Evolutionary conservation across 2,888 invertebrate genomes (phyloP).

Genomic region (Lochmaea capreae): DNA sequence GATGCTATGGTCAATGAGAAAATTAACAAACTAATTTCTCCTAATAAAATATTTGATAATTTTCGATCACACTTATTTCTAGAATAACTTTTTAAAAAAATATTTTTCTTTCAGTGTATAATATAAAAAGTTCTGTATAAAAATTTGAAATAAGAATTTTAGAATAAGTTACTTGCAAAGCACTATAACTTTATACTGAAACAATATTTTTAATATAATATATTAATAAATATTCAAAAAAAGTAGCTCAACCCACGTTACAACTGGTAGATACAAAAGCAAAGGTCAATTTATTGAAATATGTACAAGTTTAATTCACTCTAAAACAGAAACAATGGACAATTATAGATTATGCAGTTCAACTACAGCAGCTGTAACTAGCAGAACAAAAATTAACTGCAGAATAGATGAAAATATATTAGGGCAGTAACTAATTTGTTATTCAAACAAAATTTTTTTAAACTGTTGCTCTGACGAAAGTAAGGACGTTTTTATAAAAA

Average conservation of each 20-base stretch:
- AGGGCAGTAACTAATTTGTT: no score
- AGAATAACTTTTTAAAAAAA: conserved; percentile 24
- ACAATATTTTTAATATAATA: not conserved
- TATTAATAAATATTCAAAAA: no score
- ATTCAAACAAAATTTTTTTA: no score
- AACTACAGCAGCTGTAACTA: no score
- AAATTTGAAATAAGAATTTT: conserved; percentile 19
- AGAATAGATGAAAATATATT: no score
- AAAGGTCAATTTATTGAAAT: no score
- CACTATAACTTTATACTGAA: not conserved
- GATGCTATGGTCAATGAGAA: conserved; percentile 4
- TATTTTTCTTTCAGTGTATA: conserved; percentile 25
- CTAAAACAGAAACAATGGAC: no score
- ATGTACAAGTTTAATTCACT: no score
- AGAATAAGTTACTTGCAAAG: conserved; percentile 12
- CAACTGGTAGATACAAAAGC: not conserved
- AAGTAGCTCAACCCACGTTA: not conserved
- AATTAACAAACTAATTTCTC: conserved; percentile 8
- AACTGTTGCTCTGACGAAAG: no score
- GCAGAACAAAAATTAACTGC: no score
- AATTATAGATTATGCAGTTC: no score
- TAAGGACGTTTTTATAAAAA: no score
- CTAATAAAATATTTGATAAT: not conserved
- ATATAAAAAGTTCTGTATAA: conserved; percentile 31
- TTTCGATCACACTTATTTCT: conserved; percentile 15